phyloP scores from a whole-genome alignment of 2,888 invertebrate species.

The Deilephila elpenor region DNA sequence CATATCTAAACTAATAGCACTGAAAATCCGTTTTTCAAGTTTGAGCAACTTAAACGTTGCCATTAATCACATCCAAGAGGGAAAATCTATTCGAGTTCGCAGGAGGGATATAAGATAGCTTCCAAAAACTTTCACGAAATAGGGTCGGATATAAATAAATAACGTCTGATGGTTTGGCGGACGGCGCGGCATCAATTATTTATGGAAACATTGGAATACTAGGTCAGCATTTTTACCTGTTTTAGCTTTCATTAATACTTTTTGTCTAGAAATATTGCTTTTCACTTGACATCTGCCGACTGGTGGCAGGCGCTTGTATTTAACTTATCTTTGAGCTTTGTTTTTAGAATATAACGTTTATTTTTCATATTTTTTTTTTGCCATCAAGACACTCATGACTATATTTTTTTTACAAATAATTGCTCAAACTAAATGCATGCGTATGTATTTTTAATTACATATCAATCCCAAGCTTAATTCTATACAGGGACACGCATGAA shows the following conservation, averaged over 20 bases:
- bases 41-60: neutral
- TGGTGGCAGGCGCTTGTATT: neutral
- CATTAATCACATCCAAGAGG: neutral
- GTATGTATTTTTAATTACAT: too few relatives aligned
- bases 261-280: neutral
- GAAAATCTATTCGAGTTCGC: neutral
- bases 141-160: slow-evolving; percentile 60
- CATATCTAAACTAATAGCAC: too few relatives aligned
- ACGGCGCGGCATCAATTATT: slow-evolving; percentile 58
- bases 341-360: too few relatives aligned
- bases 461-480: neutral
- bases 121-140: slow-evolving; percentile 50
- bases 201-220: slow-evolving; percentile 49
- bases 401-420: too few relatives aligned
- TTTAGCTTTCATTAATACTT: slow-evolving; percentile 21
- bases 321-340: too few relatives aligned
- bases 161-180: slow-evolving; percentile 48
- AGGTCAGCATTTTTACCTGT: slow-evolving; percentile 50
- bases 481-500: neutral
- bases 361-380: too few relatives aligned
- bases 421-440: too few relatives aligned
- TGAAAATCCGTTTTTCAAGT: neutral
- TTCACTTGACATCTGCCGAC: neutral
- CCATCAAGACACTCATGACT: too few relatives aligned
- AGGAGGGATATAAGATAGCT: slow-evolving; percentile 41